phyloP scores from a whole-genome alignment of 2,113 vertebrate species.

The Odocoileus virginianus region DNA sequence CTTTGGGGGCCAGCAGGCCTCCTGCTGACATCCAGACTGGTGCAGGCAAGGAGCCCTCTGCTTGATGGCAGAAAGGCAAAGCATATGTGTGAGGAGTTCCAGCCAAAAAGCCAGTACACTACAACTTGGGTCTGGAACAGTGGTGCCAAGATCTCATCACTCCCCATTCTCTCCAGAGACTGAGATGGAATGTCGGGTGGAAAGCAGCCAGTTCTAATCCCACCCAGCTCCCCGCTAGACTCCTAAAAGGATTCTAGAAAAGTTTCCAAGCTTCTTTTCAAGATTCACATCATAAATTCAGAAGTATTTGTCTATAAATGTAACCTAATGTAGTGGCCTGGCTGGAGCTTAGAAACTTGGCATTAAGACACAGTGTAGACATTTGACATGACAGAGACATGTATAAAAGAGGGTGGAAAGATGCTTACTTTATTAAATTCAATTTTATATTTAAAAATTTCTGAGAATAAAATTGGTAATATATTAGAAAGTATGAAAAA shows the following conservation, averaged over 20 bases:
- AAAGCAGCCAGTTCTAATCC: not conserved
- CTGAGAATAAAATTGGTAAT: not conserved
- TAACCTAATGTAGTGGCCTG: not conserved
- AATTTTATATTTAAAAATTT: not conserved
- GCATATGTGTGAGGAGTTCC: not conserved
- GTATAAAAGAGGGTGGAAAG: not conserved
- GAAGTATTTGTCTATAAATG: not conserved
- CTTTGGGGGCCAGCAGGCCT: not conserved
- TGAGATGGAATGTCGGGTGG: not conserved
- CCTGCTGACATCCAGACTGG: not conserved
- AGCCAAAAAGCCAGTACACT: not conserved
- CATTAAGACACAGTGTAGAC: not conserved
- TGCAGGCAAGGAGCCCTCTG: not conserved
- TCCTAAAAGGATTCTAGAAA: not conserved
- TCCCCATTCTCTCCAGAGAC: not conserved
- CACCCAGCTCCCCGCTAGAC: not conserved
- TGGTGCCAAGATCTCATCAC: not conserved
- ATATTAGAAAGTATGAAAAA: not conserved
- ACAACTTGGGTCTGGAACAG: not conserved
- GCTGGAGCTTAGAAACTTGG: not conserved
- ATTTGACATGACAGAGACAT: not conserved
- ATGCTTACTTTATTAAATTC: not conserved
- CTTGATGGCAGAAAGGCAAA: slow-evolving; percentile 28
- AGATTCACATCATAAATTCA: not conserved
- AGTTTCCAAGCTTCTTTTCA: not conserved